phyloP scores from a whole-genome alignment of 2,888 invertebrate genomes.

The Phasia obesa region DNA sequence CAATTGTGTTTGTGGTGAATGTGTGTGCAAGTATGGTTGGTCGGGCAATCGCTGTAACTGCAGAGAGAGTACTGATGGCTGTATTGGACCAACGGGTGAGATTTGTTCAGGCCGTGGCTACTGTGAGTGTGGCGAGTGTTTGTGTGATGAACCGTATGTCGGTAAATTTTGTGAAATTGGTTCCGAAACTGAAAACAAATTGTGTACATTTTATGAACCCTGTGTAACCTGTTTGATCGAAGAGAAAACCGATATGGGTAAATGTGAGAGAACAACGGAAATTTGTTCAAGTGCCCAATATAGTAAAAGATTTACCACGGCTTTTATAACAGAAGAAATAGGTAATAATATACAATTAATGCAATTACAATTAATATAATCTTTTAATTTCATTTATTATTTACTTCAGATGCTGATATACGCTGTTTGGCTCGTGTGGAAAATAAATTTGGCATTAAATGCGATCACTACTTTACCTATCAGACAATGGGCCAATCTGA shows the following conservation, averaged over 20 bases:
- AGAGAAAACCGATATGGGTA: conserved; percentile 74
- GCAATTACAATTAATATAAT: neutral
- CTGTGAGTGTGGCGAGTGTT: conserved; percentile 88
- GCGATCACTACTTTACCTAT: conserved; percentile 80
- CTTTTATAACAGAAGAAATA: conserved; percentile 75
- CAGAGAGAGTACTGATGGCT: conserved; percentile 83
- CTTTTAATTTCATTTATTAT: neutral
- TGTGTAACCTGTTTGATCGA: conserved; percentile 80
- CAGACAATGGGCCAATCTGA: conserved; percentile 72
- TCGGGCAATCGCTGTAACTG: conserved; percentile 85
- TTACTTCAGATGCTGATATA: conserved; percentile 69
- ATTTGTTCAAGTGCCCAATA: conserved; percentile 76
- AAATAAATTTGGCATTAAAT: conserved; percentile 77
- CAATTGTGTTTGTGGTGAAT: conserved; percentile 89
- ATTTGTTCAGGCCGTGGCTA: conserved; percentile 89
- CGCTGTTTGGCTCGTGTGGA: conserved; percentile 78
- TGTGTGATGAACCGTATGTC: conserved; percentile 76
- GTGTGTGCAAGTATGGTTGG: conserved; percentile 86
- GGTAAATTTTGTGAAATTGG: conserved; percentile 80
- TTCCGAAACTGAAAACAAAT: conserved; percentile 77
- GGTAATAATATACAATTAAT: conserved; percentile 61
- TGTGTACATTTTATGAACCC: conserved; percentile 80
- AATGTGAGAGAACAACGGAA: conserved; percentile 76
- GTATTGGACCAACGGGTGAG: conserved; percentile 84
- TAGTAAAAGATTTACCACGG: conserved; percentile 75